Evolutionary conservation across 2,888 invertebrate genomes (phyloP).

Genomic region (Lasioglossum marginatum): DNA sequence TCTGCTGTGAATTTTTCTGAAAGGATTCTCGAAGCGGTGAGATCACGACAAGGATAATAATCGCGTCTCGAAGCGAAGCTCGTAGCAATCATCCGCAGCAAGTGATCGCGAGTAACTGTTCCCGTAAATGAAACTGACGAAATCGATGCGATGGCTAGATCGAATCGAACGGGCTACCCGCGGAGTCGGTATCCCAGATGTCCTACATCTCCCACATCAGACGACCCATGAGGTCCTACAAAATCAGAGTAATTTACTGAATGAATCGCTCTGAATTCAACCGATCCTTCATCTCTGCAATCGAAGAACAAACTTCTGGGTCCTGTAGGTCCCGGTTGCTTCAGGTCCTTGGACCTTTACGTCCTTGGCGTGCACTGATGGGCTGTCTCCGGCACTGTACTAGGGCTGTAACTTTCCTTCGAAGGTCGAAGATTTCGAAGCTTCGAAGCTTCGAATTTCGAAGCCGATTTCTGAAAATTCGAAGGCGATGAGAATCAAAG

Average conservation of each 20-base stretch:
- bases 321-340: background rate
- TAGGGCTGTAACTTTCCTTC: no score
- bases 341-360: background rate
- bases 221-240: no score
- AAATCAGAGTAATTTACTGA: no score
- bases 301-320: background rate
- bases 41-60: constrained; percentile 31
- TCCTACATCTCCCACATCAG: no score
- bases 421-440: no score
- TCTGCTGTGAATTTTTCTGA: constrained; percentile 26
- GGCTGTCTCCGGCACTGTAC: background rate
- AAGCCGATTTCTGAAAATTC: no score
- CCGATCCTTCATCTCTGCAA: no score
- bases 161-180: constrained; percentile 22
- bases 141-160: background rate
- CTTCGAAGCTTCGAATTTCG: no score
- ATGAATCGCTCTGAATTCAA: no score
- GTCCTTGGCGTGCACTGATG: background rate
- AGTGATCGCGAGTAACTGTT: constrained; percentile 46
- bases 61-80: constrained; percentile 24
- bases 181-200: constrained; percentile 6
- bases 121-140: constrained; percentile 32
- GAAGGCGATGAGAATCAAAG: no score
- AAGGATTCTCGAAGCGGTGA: background rate
- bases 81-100: constrained; percentile 46